Percentiles rank a stretch among this genome's conserved stretches.
Conservation (phyloP, 2,113 vertebrate genomes). For the Gallinago jamesoni region DNA sequence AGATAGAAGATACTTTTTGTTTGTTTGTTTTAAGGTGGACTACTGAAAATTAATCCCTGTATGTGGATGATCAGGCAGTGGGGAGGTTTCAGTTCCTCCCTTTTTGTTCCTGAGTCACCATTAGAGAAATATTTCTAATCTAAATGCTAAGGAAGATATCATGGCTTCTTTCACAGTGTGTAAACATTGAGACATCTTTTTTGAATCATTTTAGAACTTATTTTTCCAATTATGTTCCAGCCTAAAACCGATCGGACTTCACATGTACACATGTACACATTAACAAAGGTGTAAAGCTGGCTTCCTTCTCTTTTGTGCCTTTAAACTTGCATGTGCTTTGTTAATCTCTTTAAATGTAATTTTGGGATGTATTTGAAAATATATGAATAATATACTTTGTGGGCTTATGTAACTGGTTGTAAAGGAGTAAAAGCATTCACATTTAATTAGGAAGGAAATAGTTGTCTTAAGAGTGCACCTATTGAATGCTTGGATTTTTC, state of each 20-base stretch:
- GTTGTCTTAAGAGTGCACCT: slow-evolving; percentile 20
- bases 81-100: not conserved
- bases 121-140: not conserved
- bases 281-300: not conserved
- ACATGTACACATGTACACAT: not conserved
- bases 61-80: not conserved
- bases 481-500: not conserved
- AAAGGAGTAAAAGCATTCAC: slow-evolving; percentile 23
- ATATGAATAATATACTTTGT: not conserved
- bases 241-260: not conserved
- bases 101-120: not conserved
- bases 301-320: slow-evolving; percentile 5
- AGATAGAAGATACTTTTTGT: slow-evolving; percentile 57
- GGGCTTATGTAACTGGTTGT: not conserved
- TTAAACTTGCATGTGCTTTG: slow-evolving; percentile 6
- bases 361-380: slow-evolving; percentile 34
- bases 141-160: not conserved
- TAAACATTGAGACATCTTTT: not conserved
- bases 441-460: slow-evolving; percentile 20
- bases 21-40: not conserved
- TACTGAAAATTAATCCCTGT: not conserved
- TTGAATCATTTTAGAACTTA: not conserved
- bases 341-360: not conserved
- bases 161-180: not conserved
- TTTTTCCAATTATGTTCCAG: not conserved